Evolutionary conservation across 2,797 vertebrate genomes (phyloP), one percentile per base, ranked within the genome.

Genomic region (Eulemur rubriventer): DNA sequence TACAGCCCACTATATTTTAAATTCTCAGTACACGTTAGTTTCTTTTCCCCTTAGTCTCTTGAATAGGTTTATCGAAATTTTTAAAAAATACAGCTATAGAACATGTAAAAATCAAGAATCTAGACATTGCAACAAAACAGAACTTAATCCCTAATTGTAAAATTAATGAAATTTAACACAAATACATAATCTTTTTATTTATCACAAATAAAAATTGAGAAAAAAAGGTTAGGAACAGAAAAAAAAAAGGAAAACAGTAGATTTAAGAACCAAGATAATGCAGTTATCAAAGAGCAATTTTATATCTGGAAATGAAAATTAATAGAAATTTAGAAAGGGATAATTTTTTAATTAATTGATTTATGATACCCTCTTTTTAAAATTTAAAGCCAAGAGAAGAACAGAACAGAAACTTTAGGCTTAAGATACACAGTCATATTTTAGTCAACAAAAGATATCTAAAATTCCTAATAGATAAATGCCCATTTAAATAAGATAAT

Each of bases 61-160:
- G 20, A 84, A 89, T 50, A 35, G 9, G 7, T 59, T 55, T 73
- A 73, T 3, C 41, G 30, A 96, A 88, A 63, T 61, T 26, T 30
- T n/a, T 67, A 94, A 48, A 82, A 78, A 90, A 82, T 12, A 92
- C 2, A 14, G 41, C n/a, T 63, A 7, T 70, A 94, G 82, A 75
- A 88, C 63, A 95, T 12, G 13, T 73, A 89, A 81, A 94, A 92
- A 81, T 57, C 18, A 87, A 96, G 52, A 96, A 76, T 57, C 73
- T 33, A 88, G 33, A 86, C 1, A 41, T 50, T 93, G 83, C 7
- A 94, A 86, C 61, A 93, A 92, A 97, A 84, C 7, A 41, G 35
- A 94, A 88, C 30, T 91, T 46, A 96, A 96, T 65, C 67, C 13
- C 80, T 48, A 89, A 59, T 13, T n/a, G 5, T 63, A 96, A 95